Evolutionary conservation across 2,113 vertebrate genomes (phyloP), one percentile per base, ranked within the genome.

Genomic region (Vireo altiloquus): DNA sequence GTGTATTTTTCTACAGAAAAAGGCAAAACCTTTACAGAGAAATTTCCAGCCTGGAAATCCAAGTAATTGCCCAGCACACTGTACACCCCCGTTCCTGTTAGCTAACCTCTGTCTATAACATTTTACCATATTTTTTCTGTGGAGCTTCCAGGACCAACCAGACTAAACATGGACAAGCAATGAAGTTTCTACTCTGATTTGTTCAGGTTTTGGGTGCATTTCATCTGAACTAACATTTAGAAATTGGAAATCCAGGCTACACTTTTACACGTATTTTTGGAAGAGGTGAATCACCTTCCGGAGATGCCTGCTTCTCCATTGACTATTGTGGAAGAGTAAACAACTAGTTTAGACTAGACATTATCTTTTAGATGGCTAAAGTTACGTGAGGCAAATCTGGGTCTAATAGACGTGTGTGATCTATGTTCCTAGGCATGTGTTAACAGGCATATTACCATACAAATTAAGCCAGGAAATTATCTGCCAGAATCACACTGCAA

Each of bases 361-460:
- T 97, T 95, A 95, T 97, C 95, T 95, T 94, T 89, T 66, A 94
- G 92, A 94, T 95, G 94, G 82, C 92, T 94, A 66, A 96, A 87
- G 91, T 95, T 96, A 78, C 6, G 3, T 83, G 86, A 93, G 72
- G 68, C 86, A 89, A 92, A 95, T 94, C 83, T 97, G 91, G 47
- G 89, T 84, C 92, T 96, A 94, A 96, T 57, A 97, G 94, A 93
- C 9, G 6, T 91, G 86, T 90, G 94, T 97, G 95, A 96, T 83
- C 93, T 96, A 93, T 2, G 4, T 83, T 86, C 76, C 82, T 93
- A 90, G 94, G 95, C 90, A 92, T 96, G 93, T 95, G 93, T 94
- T 96, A 97, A 96, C 88, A 97, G 95, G 87, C 94, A 94, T 88
- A 96, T 96, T 95, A 96, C 88, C 93, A 95, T 94, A 86, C 92